Conservation (phyloP, 1,140 invertebrate genomes). For the Ooceraea biroi region DNA sequence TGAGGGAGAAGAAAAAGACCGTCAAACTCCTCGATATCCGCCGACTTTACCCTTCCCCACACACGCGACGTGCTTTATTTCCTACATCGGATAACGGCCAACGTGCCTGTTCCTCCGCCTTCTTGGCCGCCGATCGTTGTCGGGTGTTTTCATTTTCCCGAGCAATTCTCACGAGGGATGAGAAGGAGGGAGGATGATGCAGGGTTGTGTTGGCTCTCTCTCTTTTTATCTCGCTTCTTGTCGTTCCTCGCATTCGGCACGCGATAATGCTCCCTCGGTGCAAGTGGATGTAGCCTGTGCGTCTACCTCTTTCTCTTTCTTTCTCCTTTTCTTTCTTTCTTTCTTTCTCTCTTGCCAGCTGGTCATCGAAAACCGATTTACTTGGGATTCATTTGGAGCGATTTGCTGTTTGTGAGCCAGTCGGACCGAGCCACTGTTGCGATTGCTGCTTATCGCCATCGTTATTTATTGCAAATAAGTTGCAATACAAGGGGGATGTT, state of each 20-base stretch:
- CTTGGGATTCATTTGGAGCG: constrained; percentile 2
- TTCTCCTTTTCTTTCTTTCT: background rate
- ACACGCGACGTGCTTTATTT: constrained; percentile 31
- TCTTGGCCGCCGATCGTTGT: background rate
- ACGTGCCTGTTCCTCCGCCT: background rate
- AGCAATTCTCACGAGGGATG: background rate
- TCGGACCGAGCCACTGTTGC: background rate
- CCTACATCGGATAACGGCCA: background rate
- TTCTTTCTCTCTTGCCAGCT: background rate
- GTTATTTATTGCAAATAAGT: no score
- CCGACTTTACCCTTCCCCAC: background rate
- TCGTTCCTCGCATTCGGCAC: background rate
- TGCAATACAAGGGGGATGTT: background rate
- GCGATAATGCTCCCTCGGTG: constrained; percentile 21
- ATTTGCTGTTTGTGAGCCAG: background rate
- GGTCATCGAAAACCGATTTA: constrained; percentile 65
- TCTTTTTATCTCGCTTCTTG: background rate
- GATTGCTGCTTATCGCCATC: background rate
- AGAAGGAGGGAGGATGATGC: no score
- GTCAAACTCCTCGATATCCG: constrained; percentile 30
- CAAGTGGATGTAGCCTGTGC: background rate
- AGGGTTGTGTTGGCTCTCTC: background rate
- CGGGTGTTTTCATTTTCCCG: constrained; percentile 44
- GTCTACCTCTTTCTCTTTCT: background rate
- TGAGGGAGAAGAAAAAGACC: background rate